These are phyloP conservation scores for Atta colombica DNA, from an alignment of 1,140 invertebrate genomes.

Conservation along the genomic window DNA sequence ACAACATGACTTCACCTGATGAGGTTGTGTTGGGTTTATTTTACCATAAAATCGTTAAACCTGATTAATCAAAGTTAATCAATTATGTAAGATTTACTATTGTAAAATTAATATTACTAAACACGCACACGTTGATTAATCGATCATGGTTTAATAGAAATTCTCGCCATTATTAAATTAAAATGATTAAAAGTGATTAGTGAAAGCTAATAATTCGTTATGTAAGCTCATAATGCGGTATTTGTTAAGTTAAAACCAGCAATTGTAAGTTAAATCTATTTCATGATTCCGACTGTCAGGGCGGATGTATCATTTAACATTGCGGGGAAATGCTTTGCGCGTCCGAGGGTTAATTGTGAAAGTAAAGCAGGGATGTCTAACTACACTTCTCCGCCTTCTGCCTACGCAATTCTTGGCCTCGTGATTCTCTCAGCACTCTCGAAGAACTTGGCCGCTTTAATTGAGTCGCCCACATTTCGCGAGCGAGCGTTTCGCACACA, in stretches of 20 bases:
- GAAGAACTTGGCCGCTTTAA: slow-evolving; percentile 71
- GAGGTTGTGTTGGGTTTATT: slow-evolving; percentile 25
- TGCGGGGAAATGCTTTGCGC: slow-evolving; percentile 39
- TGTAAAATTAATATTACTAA: slow-evolving; percentile 37
- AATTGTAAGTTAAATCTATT: slow-evolving; percentile 16
- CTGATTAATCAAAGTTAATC: slow-evolving; percentile 51
- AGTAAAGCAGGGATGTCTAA: slow-evolving; percentile 56
- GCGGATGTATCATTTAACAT: slow-evolving; percentile 48
- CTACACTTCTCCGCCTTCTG: slow-evolving; percentile 34
- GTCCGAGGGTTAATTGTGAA: slow-evolving; percentile 61
- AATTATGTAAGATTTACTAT: slow-evolving; percentile 46
- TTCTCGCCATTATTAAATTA: slow-evolving; percentile 8
- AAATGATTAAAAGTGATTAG: slow-evolving; percentile 51
- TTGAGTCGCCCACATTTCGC: slow-evolving; percentile 74
- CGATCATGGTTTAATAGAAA: slow-evolving; percentile 14
- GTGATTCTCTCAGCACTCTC: slow-evolving; percentile 58
- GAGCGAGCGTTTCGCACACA: slow-evolving; percentile 70
- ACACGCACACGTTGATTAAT: slow-evolving; percentile 2
- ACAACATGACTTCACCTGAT: too few relatives aligned
- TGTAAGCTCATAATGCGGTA: neutral
- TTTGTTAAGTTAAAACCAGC: slow-evolving; percentile 34
- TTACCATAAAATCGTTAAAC: slow-evolving; percentile 42
- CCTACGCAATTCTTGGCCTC: slow-evolving; percentile 46
- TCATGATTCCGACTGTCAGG: neutral
- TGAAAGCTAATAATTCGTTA: slow-evolving; percentile 10